phyloP scores from a whole-genome alignment of 2,888 invertebrate species.

The Latheticus oryzae region DNA sequence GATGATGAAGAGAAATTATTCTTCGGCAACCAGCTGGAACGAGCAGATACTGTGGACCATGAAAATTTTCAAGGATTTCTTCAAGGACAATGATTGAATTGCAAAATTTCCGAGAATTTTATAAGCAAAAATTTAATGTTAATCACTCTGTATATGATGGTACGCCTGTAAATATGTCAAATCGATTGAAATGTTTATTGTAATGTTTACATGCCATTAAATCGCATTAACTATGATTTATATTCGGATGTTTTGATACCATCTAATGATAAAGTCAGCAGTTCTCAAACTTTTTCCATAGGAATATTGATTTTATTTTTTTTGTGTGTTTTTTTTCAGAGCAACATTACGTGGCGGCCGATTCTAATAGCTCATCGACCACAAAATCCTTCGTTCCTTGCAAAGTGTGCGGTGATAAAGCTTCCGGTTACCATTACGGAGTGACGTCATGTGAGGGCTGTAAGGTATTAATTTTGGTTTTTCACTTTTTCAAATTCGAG shows the following conservation, averaged over 20 bases:
- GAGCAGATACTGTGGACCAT: conserved; percentile 12
- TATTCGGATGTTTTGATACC: conserved; percentile 5
- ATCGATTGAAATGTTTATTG: conserved; percentile 37
- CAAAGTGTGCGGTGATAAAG: conserved; percentile 97
- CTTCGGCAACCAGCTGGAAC: conserved; percentile 16
- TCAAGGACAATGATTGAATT: conserved; percentile 14
- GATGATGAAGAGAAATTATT: conserved; percentile 1
- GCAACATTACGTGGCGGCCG: conserved; percentile 80
- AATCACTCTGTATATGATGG: conserved; percentile 17
- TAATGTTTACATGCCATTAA: conserved; percentile 36
- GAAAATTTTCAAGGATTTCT: conserved; percentile 21
- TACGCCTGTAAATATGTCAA: conserved; percentile 29
- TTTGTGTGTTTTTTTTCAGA: conserved; percentile 68
- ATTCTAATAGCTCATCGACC: conserved; percentile 81
- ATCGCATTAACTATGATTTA: conserved; percentile 33
- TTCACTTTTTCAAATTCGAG: too few species aligned
- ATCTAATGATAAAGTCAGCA: conserved; percentile 3
- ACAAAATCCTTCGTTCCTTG: conserved; percentile 92
- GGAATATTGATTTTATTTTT: too few species aligned
- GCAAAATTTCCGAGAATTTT: too few species aligned
- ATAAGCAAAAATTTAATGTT: too few species aligned
- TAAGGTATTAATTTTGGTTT: too few species aligned
- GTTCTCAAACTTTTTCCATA: conserved; percentile 4
- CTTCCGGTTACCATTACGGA: conserved; percentile 97
- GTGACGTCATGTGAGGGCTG: conserved; percentile 98